phyloP scores from a whole-genome alignment of 2,113 vertebrate species.

The Alaudala cheleensis region DNA sequence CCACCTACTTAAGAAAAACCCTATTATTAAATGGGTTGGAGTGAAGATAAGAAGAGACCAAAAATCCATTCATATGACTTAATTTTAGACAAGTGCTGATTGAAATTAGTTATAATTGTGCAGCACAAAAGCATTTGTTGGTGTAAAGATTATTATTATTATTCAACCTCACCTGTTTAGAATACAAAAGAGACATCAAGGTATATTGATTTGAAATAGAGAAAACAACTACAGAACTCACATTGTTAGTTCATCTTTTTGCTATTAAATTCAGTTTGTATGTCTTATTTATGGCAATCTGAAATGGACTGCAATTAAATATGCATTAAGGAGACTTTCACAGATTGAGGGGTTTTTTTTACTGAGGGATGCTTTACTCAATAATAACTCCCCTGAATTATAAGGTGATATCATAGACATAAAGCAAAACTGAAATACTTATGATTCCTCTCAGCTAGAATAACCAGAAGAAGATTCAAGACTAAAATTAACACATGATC shows the following conservation, averaged over 20 bases:
- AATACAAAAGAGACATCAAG: background rate
- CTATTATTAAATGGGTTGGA: constrained; percentile 17
- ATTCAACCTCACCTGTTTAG: background rate
- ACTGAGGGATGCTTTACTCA: background rate
- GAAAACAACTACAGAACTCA: constrained; percentile 10
- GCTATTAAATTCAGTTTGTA: background rate
- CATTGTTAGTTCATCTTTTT: background rate
- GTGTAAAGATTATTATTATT: background rate
- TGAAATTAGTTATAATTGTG: background rate
- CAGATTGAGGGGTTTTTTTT: background rate
- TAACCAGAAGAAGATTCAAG: background rate
- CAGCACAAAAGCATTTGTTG: background rate
- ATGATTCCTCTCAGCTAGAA: background rate
- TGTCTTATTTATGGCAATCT: background rate
- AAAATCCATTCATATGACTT: background rate
- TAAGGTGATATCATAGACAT: background rate
- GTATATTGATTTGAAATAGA: constrained; percentile 13
- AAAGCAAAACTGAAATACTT: constrained; percentile 15
- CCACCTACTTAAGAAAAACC: background rate
- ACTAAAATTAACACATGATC: constrained; percentile 18
- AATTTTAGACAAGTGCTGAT: constrained; percentile 20
- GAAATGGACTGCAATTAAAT: constrained; percentile 18
- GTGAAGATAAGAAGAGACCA: background rate
- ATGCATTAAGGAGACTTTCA: background rate
- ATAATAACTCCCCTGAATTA: constrained; percentile 9